These are phyloP conservation scores for Rutilus rutilus DNA, from an alignment of 2,113 vertebrate genomes.

Conservation along the genomic window DNA sequence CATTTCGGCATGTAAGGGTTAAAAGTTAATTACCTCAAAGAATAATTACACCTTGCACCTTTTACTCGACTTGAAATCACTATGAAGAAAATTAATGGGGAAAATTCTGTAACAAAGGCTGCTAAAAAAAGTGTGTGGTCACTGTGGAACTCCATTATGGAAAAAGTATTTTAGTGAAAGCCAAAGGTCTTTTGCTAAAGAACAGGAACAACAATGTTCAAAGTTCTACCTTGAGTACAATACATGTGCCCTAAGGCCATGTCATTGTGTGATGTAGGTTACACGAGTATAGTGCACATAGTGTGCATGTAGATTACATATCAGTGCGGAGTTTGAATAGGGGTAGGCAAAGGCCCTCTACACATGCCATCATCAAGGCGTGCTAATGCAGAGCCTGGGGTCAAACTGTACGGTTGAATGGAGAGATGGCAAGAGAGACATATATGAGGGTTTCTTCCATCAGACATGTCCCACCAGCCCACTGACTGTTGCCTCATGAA, in stretches of 20 bases:
- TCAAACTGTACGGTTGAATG: conserved; percentile 59
- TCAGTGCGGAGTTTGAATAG: conserved; percentile 57
- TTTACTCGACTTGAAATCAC: neutral
- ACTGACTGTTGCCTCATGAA: conserved; percentile 67
- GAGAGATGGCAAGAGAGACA: conserved; percentile 44
- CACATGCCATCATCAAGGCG: conserved; percentile 46
- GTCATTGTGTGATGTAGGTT: conserved; percentile 47
- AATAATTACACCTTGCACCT: too few relatives aligned
- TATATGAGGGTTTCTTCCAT: conserved; percentile 55
- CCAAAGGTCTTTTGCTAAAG: conserved; percentile 6
- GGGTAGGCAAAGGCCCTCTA: conserved; percentile 42
- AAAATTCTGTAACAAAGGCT: neutral
- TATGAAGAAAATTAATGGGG: neutral
- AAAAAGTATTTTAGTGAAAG: too few relatives aligned
- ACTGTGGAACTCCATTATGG: neutral
- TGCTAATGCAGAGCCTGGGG: conserved; percentile 63
- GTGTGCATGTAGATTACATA: neutral
- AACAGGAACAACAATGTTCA: neutral
- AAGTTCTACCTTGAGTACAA: conserved; percentile 16
- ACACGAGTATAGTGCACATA: neutral
- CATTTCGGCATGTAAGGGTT: too few relatives aligned
- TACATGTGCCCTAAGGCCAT: neutral
- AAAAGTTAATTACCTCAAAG: too few relatives aligned
- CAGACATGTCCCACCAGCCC: conserved; percentile 52
- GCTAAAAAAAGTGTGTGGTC: neutral